These are phyloP conservation scores for Thysanoteuthis rhombus DNA, from an alignment of 2,888 invertebrate genomes.

Conservation along the genomic window DNA sequence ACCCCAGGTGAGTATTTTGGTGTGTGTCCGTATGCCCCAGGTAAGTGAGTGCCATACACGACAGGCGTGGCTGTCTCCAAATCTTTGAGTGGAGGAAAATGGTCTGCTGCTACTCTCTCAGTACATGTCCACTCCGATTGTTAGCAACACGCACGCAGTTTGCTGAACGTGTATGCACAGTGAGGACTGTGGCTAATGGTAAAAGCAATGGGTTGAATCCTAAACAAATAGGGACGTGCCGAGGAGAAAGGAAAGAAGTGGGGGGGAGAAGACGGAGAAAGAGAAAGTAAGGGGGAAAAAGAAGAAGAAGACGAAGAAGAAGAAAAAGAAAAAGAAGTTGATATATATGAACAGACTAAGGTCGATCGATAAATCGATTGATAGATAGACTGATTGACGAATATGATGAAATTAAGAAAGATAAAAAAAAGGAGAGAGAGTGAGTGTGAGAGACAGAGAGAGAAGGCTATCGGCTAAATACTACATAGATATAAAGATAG, in stretches of 20 bases:
- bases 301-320: not conserved
- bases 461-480: too few relatives aligned
- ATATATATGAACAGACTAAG: not conserved
- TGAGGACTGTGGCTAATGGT: not conserved
- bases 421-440: too few relatives aligned
- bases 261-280: too few relatives aligned
- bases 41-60: not conserved
- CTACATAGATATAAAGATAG: too few relatives aligned
- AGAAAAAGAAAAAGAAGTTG: not conserved
- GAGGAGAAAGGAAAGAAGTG: not conserved
- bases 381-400: too few relatives aligned
- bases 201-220: not conserved
- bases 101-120: slow-evolving; percentile 12
- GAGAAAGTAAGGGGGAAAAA: not conserved
- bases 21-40: not conserved
- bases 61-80: not conserved
- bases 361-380: too few relatives aligned
- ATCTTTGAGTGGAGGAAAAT: not conserved
- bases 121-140: not conserved
- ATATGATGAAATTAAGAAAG: too few relatives aligned
- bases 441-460: too few relatives aligned
- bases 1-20: not conserved
- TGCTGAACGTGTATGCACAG: too few relatives aligned
- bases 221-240: not conserved
- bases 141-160: too few relatives aligned